Conservation (phyloP, 2,888 invertebrate genomes). For the Thecophora atra region DNA sequence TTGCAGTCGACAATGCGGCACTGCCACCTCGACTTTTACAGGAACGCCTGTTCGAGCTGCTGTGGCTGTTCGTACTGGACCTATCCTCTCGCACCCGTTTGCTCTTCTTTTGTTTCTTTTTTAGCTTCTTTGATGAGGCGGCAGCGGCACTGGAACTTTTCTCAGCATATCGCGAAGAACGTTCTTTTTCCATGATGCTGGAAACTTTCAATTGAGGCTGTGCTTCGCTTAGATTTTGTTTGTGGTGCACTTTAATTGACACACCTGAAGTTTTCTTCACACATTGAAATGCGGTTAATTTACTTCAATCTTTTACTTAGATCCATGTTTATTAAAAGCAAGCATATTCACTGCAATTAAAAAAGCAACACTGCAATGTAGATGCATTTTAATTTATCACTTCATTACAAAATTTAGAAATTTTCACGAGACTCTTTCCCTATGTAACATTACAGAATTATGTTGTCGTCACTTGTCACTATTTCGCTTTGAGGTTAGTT, state of each 20-base stretch:
- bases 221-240: neutral
- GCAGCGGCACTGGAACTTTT: conserved; percentile 21
- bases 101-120: conserved; percentile 46
- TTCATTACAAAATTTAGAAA: neutral
- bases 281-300: neutral
- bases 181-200: conserved; percentile 35
- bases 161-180: conserved; percentile 27
- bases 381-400: no score
- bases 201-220: neutral
- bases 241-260: conserved; percentile 8
- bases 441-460: conserved; percentile 18
- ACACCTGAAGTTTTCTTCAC: neutral
- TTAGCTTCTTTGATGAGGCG: conserved; percentile 42
- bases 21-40: conserved; percentile 44
- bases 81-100: conserved; percentile 41
- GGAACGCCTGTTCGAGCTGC: conserved; percentile 31
- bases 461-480: conserved; percentile 36
- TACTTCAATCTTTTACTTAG: neutral
- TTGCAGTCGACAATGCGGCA: conserved; percentile 44
- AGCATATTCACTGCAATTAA: neutral
- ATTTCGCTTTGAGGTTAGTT: conserved; percentile 44
- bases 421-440: conserved; percentile 14
- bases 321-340: neutral
- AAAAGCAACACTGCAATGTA: conserved; percentile 2
- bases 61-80: conserved; percentile 47